Conservation (phyloP, 92 coral and sea anemone genomes). For the Ricordea florida region DNA sequence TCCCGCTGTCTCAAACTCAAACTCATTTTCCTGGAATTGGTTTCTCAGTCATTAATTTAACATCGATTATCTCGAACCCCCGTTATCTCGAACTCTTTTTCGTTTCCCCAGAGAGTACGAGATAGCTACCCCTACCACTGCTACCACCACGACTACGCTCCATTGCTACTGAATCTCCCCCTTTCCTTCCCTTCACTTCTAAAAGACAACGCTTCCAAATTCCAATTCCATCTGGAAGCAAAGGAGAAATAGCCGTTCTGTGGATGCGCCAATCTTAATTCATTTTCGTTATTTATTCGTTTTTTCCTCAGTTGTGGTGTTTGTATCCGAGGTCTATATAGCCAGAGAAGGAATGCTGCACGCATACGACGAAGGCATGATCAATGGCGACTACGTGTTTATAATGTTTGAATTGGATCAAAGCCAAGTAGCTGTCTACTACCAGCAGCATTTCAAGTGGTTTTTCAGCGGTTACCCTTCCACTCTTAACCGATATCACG, state of each 20-base stretch:
- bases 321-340: slow-evolving; percentile 75
- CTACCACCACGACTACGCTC: neutral
- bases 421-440: slow-evolving; percentile 38
- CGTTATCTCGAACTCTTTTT: no score
- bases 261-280: no score
- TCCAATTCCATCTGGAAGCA: no score
- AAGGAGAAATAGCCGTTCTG: no score
- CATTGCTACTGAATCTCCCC: neutral
- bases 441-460: slow-evolving; percentile 81
- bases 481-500: slow-evolving; percentile 51
- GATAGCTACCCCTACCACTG: neutral
- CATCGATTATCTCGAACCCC: no score
- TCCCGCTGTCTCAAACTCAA: no score
- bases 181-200: no score
- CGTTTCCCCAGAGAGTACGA: no score
- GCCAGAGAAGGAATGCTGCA: slow-evolving; percentile 94
- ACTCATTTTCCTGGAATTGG: no score
- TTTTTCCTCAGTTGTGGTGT: slow-evolving; percentile 73
- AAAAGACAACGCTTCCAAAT: no score
- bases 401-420: slow-evolving; percentile 85
- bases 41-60: no score
- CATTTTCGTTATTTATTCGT: neutral
- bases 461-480: slow-evolving; percentile 72
- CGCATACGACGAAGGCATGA: slow-evolving; percentile 87
- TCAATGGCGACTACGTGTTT: slow-evolving; percentile 83